Evolutionary conservation across 1,140 invertebrate species (phyloP).

Genomic region (Anoplolepis gracilipes): DNA sequence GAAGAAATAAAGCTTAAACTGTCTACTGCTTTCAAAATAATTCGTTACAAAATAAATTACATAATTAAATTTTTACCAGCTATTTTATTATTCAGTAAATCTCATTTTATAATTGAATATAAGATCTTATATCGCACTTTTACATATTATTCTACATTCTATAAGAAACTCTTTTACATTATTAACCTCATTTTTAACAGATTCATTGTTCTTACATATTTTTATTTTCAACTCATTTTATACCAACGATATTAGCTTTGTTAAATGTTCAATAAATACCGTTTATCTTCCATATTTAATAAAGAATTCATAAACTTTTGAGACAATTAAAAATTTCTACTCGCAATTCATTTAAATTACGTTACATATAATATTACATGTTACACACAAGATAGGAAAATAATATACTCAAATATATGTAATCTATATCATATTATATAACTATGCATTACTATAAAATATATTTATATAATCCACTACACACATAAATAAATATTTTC

Average conservation of each 20-base stretch:
- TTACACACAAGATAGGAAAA: not conserved
- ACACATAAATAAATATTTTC: too few relatives aligned
- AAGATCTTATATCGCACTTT: not conserved
- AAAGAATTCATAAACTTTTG: not conserved
- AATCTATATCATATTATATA: not conserved
- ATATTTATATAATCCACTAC: too few relatives aligned
- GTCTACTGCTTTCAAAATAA: conserved; percentile 19
- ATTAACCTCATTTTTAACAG: not conserved
- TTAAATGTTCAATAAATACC: not conserved
- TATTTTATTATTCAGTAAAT: not conserved
- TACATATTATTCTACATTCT: not conserved
- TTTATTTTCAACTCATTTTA: not conserved
- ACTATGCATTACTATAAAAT: too few relatives aligned
- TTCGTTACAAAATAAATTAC: conserved; percentile 22
- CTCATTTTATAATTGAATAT: not conserved
- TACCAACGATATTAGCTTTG: not conserved
- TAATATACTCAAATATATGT: too few relatives aligned
- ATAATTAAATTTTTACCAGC: conserved; percentile 4
- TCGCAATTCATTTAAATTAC: not conserved
- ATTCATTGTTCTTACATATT: not conserved
- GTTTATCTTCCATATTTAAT: not conserved
- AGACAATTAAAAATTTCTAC: not conserved
- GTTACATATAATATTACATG: too few relatives aligned
- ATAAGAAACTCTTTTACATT: not conserved
- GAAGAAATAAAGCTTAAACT: conserved; percentile 7